phyloP scores from a whole-genome alignment of 2,888 invertebrate genomes.

The Hyposoter dolosus region DNA sequence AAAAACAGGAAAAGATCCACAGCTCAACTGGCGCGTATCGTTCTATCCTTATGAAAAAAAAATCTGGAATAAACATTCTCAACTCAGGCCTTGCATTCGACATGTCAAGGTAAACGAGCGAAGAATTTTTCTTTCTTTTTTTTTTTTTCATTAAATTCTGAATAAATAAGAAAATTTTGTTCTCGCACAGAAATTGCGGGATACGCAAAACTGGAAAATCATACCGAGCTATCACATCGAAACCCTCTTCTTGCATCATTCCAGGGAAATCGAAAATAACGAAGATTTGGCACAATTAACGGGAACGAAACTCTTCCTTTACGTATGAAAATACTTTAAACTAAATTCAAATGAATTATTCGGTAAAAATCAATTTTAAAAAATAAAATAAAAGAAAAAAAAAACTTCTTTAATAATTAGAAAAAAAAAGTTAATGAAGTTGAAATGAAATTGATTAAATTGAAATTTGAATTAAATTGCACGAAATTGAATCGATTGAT shows the following conservation, averaged over 20 bases:
- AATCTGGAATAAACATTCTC: slow-evolving; percentile 83
- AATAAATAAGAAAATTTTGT: background rate
- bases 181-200: slow-evolving; percentile 85
- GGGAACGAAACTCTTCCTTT: slow-evolving; percentile 69
- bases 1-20: slow-evolving; percentile 62
- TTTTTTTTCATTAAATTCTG: background rate
- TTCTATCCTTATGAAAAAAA: slow-evolving; percentile 87
- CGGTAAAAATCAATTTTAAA: too few species aligned
- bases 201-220: slow-evolving; percentile 83
- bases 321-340: slow-evolving; percentile 67
- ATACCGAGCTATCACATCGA: slow-evolving; percentile 88
- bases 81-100: slow-evolving; percentile 74
- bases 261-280: slow-evolving; percentile 72
- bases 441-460: too few species aligned
- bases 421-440: too few species aligned
- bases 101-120: slow-evolving; percentile 75
- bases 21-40: slow-evolving; percentile 86
- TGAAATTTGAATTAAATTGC: too few species aligned
- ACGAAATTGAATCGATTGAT: too few species aligned
- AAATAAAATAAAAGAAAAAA: too few species aligned
- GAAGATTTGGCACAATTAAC: slow-evolving; percentile 55
- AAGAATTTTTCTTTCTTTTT: background rate
- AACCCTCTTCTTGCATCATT: slow-evolving; percentile 85
- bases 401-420: too few species aligned
- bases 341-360: too few species aligned